Conservation (phyloP, 2,113 vertebrate species). For the Clarias batrachus region DNA sequence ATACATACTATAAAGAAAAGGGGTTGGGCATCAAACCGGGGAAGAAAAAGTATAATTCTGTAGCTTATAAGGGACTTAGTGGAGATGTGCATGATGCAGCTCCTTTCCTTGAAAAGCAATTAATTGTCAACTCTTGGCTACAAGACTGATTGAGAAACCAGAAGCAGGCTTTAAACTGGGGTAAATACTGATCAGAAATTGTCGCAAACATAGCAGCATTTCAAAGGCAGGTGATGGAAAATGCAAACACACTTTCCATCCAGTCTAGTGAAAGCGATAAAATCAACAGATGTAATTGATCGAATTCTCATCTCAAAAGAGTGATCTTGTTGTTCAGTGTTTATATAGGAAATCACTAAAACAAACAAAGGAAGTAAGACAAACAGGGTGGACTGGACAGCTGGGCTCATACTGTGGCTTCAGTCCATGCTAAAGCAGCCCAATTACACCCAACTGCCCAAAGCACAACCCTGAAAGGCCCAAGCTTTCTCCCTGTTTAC, state of each 20-base stretch:
- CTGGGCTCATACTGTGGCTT: slow-evolving; percentile 56
- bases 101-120: background rate
- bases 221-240: background rate
- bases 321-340: slow-evolving; percentile 52
- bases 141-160: background rate
- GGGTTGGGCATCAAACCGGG: background rate
- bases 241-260: background rate
- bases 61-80: background rate
- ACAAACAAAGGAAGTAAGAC: slow-evolving; percentile 69
- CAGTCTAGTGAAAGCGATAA: slow-evolving; percentile 10
- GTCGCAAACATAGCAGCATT: slow-evolving; percentile 5
- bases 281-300: slow-evolving; percentile 44
- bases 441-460: slow-evolving; percentile 54
- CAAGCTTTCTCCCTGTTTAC: slow-evolving; percentile 50
- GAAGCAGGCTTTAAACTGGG: background rate
- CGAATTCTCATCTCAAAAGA: slow-evolving; percentile 35
- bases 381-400: slow-evolving; percentile 61
- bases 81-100: background rate
- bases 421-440: slow-evolving; percentile 53
- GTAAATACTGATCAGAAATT: background rate
- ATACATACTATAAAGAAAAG: slow-evolving; percentile 8
- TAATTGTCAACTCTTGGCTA: background rate
- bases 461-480: slow-evolving; percentile 48
- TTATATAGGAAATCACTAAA: slow-evolving; percentile 65
- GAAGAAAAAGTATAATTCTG: background rate